These are phyloP conservation scores for Nephrotoma guestfalica DNA, from an alignment of 2,888 invertebrate genomes.

Conservation along the genomic window DNA sequence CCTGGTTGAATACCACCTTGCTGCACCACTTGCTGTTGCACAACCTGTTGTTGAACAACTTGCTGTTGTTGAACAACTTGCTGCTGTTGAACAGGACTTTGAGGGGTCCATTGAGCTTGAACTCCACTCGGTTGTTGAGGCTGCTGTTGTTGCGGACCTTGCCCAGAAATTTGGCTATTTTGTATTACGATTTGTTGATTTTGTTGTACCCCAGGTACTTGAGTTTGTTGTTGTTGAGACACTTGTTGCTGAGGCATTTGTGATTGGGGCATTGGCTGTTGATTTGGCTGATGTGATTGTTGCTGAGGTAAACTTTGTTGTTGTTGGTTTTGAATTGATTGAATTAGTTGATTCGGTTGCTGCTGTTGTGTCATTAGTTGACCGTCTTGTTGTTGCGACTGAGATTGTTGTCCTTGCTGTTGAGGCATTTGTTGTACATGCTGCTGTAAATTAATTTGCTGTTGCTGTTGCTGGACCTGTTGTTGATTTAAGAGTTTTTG, in stretches of 20 bases:
- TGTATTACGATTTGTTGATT: conserved; percentile 14
- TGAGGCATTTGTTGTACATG: conserved; percentile 31
- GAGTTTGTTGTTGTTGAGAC: conserved; percentile 40
- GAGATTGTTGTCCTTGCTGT: conserved; percentile 21
- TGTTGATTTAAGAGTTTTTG: conserved; percentile 3
- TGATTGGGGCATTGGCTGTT: conserved; percentile 17
- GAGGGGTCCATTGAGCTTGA: conserved; percentile 16
- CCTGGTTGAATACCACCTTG: conserved; percentile 18
- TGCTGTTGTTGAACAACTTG: conserved; percentile 36
- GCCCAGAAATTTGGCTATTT: conserved; percentile 11
- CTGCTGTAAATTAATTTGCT: conserved; percentile 22
- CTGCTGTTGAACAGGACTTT: conserved; percentile 22
- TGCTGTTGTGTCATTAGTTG: conserved; percentile 7
- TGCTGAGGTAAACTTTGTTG: conserved; percentile 6
- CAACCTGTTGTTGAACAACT: conserved; percentile 29
- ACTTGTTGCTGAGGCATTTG: conserved; percentile 22
- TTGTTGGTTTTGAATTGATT: conserved; percentile 7
- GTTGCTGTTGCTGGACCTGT: conserved; percentile 17
- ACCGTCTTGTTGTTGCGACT: conserved; percentile 19
- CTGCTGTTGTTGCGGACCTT: conserved; percentile 16
- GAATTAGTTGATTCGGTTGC: not conserved
- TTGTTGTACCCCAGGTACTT: conserved; percentile 19
- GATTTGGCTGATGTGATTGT: conserved; percentile 12
- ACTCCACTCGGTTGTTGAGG: conserved; percentile 18
- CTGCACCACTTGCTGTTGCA: conserved; percentile 22